Evolutionary conservation across 2,113 vertebrate genomes (phyloP).

Genomic region (Spea multiplicata): DNA sequence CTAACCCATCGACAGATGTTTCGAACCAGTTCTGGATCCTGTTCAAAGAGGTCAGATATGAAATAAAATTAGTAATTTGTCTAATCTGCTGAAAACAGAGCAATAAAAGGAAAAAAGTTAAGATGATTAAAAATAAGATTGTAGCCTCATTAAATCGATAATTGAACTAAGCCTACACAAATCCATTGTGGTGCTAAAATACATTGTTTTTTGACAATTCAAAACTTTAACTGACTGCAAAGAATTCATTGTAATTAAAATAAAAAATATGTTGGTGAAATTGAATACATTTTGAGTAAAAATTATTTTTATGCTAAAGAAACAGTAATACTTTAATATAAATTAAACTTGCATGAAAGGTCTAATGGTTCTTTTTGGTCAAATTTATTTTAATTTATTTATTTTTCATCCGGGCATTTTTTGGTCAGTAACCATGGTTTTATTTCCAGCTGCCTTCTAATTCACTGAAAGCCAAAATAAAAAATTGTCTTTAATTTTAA

Average conservation of each 20-base stretch:
- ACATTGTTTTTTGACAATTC: conserved; percentile 25
- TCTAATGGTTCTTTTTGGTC: too few relatives aligned
- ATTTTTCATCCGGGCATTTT: too few relatives aligned
- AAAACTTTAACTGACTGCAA: conserved; percentile 29
- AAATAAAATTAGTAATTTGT: conserved; percentile 67
- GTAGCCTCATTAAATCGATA: conserved; percentile 33
- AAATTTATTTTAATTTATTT: too few relatives aligned
- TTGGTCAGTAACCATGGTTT: too few relatives aligned
- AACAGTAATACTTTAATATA: too few relatives aligned
- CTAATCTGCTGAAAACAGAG: conserved; percentile 63
- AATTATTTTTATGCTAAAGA: too few relatives aligned
- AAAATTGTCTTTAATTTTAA: too few relatives aligned
- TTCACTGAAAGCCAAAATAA: too few relatives aligned
- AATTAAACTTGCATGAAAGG: too few relatives aligned
- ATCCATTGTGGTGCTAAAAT: conserved; percentile 17
- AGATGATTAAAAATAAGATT: conserved; percentile 33
- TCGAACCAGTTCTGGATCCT: conserved; percentile 86
- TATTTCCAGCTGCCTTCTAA: too few relatives aligned
- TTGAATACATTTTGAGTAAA: too few relatives aligned
- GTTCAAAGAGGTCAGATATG: conserved; percentile 71
- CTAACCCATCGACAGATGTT: conserved; percentile 96
- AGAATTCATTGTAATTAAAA: conserved; percentile 15
- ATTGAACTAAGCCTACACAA: conserved; percentile 17
- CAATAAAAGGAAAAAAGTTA: conserved; percentile 53
- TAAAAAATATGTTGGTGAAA: too few relatives aligned